phyloP scores from a whole-genome alignment of 2,888 invertebrate genomes.

The Polyommatus icarus region DNA sequence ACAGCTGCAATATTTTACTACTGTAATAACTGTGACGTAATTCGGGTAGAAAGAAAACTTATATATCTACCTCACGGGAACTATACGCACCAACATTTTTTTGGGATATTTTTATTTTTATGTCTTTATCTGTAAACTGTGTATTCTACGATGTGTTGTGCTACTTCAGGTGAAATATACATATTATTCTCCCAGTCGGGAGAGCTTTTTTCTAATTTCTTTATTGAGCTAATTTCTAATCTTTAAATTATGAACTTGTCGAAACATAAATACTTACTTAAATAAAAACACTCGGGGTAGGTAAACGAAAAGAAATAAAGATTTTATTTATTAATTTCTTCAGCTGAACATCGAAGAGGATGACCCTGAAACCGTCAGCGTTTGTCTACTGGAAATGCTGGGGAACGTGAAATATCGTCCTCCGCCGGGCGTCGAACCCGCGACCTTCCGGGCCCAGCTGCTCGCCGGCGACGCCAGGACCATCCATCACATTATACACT shows the following conservation, averaged over 20 bases:
- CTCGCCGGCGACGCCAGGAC: slow-evolving; percentile 85
- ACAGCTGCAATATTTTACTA: neutral
- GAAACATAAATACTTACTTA: no score
- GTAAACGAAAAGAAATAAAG: neutral
- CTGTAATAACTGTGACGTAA: neutral
- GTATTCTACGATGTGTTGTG: no score
- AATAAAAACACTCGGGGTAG: no score
- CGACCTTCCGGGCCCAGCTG: slow-evolving; percentile 66
- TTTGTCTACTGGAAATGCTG: slow-evolving; percentile 85
- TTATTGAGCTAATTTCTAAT: no score
- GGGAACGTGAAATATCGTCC: slow-evolving; percentile 91
- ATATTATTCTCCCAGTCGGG: no score
- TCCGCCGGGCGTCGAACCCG: slow-evolving; percentile 69
- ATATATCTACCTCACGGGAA: neutral
- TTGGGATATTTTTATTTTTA: no score
- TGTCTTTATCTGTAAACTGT: no score
- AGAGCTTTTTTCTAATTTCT: no score
- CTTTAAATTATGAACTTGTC: no score
- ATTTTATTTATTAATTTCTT: neutral
- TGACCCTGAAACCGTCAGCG: slow-evolving; percentile 87
- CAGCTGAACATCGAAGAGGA: slow-evolving; percentile 86
- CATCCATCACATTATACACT: slow-evolving; percentile 88
- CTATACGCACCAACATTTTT: neutral
- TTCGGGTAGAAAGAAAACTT: neutral
- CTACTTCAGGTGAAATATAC: no score